Conservation (phyloP, 2,888 invertebrate genomes). For the Tinea semifulvella region DNA sequence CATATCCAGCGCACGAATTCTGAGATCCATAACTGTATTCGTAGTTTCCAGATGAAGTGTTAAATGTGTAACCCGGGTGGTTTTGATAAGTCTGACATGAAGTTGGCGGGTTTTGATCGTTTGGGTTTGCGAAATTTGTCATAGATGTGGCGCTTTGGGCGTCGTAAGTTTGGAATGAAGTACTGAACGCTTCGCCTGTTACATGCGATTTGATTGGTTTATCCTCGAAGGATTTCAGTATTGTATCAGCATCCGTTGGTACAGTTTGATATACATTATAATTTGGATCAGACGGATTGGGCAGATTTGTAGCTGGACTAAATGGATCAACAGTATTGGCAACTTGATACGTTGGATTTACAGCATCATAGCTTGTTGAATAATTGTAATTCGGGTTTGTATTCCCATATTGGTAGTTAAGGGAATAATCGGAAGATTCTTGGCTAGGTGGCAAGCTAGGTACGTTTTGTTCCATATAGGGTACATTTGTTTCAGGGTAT, state of each 20-base stretch:
- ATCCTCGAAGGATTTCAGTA: slow-evolving; percentile 25
- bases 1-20: slow-evolving; percentile 34
- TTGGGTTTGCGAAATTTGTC: background rate
- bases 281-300: background rate
- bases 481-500: background rate
- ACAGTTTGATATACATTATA: background rate
- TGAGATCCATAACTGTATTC: slow-evolving; percentile 72
- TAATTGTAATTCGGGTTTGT: slow-evolving; percentile 25
- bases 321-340: slow-evolving; percentile 28
- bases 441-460: background rate
- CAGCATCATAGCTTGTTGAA: slow-evolving; percentile 28
- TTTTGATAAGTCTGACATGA: slow-evolving; percentile 37
- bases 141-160: background rate
- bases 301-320: slow-evolving; percentile 21
- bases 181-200: slow-evolving; percentile 35
- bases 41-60: slow-evolving; percentile 62
- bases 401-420: slow-evolving; percentile 20
- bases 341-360: slow-evolving; percentile 36
- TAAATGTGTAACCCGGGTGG: slow-evolving; percentile 71
- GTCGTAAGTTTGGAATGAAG: background rate
- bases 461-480: slow-evolving; percentile 1
- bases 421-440: background rate
- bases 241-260: background rate
- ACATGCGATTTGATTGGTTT: slow-evolving; percentile 56
- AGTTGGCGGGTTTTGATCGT: background rate